These are phyloP conservation scores for Selenia dentaria DNA, from an alignment of 2,888 invertebrate species.

Conservation along the genomic window DNA sequence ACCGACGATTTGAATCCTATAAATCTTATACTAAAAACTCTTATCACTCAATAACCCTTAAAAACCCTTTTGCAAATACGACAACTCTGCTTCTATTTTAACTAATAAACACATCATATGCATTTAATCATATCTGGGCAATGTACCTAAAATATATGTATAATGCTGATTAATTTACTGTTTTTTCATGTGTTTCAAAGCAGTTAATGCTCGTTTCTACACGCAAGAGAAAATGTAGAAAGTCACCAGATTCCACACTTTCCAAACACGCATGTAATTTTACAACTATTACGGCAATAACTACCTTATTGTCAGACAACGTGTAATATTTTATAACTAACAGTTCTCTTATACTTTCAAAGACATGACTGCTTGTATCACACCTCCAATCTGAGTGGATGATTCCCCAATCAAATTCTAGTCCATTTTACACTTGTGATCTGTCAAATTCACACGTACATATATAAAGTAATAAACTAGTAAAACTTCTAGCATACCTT, in stretches of 20 bases:
- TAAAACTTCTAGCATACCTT: conserved; percentile 38
- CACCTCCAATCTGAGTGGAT: conserved; percentile 39
- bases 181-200: neutral
- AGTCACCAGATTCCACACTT: conserved; percentile 23
- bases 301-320: conserved; percentile 2
- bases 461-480: conserved; percentile 40
- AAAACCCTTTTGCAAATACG: too few relatives aligned
- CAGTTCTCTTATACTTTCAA: conserved; percentile 5
- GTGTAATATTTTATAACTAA: conserved; percentile 18
- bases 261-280: conserved; percentile 9
- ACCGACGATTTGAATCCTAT: too few relatives aligned
- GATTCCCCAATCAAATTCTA: conserved; percentile 41
- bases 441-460: conserved; percentile 49
- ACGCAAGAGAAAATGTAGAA: conserved; percentile 28
- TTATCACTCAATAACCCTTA: too few relatives aligned
- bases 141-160: too few relatives aligned
- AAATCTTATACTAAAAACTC: too few relatives aligned
- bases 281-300: conserved; percentile 10
- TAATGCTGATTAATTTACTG: too few relatives aligned
- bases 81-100: too few relatives aligned
- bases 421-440: conserved; percentile 40
- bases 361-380: conserved; percentile 17
- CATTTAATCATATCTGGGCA: too few relatives aligned
- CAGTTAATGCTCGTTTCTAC: conserved; percentile 6
- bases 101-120: too few relatives aligned